Evolutionary conservation across 92 coral and sea anemone species (phyloP), one percentile per base, ranked within the genome.

Genomic region (Epizoanthus fatuus): DNA sequence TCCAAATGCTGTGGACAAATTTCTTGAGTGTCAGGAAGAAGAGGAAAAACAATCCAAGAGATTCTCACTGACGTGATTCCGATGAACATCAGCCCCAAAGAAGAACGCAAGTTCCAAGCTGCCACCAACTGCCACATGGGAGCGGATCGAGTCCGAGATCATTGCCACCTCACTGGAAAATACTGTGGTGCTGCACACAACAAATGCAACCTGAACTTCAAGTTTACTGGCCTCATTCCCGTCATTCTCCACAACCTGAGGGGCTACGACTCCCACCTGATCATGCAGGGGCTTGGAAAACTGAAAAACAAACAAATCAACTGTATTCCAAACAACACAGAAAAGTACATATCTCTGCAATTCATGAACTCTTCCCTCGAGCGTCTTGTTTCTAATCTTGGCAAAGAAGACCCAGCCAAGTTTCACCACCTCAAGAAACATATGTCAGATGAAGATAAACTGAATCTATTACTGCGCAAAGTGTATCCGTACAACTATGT

Each of bases 341-440:
- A 81, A 90, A 89, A 89, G 82, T 89, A 89, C 74, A 67, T 88
- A n/a, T 83, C 90, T 35, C 44, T 80, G 49, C 88, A 88, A 65
- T 81, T 81, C 37, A 72, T 88, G 83, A 87, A 81, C 40, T 58
- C 87, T 14, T 87, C 87, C 25, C 81, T 81, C 6, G 87, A 87
- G 15, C 37, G 55, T 53, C 86, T 87, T 32, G 87, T 81, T 2
- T n/a, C 82, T 14, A 87, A 87, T 71, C 63, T 87, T 1, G 29
- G 74, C 12, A 87, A 87, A 40, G 81, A 57, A 39, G 88, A 75
- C 3, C 35, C 77, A 7, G 75, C 42, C 42, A 86, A 40, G n/a
- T 86, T 86, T 68, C 83, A 78, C 5, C 51, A 63, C 7, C 40
- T 86, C 11, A 63, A 76, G 47, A 63, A 63, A 17, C 57, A 83